Conservation (phyloP, 2,113 vertebrate species). For the Channa argus region DNA sequence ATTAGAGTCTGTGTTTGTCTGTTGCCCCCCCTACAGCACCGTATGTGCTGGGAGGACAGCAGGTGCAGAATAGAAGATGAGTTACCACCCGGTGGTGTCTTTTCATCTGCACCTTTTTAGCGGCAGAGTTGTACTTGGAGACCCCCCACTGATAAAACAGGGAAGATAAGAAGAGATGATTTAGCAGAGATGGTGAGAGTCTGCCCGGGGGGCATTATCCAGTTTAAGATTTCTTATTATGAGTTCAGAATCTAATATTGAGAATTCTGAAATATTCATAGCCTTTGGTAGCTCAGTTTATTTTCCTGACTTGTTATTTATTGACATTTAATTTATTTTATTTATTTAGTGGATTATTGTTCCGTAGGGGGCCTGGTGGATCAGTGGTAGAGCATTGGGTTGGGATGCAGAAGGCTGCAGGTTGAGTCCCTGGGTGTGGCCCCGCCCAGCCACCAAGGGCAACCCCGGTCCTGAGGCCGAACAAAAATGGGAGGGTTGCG, state of each 20-base stretch:
- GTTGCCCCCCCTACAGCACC: not conserved
- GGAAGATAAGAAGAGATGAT: slow-evolving; percentile 43
- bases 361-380: not conserved
- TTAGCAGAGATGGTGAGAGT: slow-evolving; percentile 28
- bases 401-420: too few species aligned
- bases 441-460: too few species aligned
- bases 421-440: too few species aligned
- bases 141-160: slow-evolving; percentile 25
- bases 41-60: slow-evolving; percentile 40
- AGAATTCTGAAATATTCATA: slow-evolving; percentile 29
- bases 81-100: slow-evolving; percentile 55
- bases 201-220: slow-evolving; percentile 1
- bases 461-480: too few species aligned
- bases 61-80: slow-evolving; percentile 69
- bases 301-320: slow-evolving; percentile 5
- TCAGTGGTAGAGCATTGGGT: too few species aligned
- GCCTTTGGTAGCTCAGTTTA: slow-evolving; percentile 5
- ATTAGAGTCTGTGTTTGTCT: slow-evolving; percentile 16
- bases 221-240: slow-evolving; percentile 16
- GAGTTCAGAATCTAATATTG: not conserved
- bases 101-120: slow-evolving; percentile 64
- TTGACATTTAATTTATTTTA: not conserved
- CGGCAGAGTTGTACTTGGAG: slow-evolving; percentile 30
- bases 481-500: too few species aligned
- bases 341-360: not conserved